Evolutionary conservation across 2,888 invertebrate genomes (phyloP), one percentile per base, ranked within the genome.

Genomic region (Chrysomela aeneicollis): DNA sequence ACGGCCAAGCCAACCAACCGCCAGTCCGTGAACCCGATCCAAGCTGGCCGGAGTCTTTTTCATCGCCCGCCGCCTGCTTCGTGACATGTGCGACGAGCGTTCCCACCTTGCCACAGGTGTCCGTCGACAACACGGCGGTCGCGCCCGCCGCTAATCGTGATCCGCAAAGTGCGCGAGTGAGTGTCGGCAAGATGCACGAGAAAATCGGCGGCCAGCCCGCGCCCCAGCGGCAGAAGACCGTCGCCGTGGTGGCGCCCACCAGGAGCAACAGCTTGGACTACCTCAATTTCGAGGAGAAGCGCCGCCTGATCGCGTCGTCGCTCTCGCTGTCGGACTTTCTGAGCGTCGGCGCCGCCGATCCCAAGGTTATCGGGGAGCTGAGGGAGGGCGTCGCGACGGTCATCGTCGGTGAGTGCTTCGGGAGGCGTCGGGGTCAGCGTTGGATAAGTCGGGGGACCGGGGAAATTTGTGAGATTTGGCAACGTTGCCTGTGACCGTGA

Each of bases 201-300:
- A 77, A 78, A 64, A 76, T 74, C 63, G 71, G 68, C 17, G 69
- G 61, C 64, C 74, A 66, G 54, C 66, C 66, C 15, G 64, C 72
- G 26, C 67, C 69, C 12, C 64, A 70, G 37, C 79, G 80, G 72
- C 77, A 78, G 76, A 89, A 88, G 73, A 88, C 87, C 17, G 88
- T 89, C 64, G 89, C 90, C 59, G 89, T 90, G 26, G 89, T 90
- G 30, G 87, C 88, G 30, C 90, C 90, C 0, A 90, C 90, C 76
- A 84, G 92, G 77, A 93, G 93, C 84, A 92, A 90, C 83, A 93
- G 93, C 79, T 87, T 94, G 86, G 94, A 94, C 86, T 92, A 93
- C 85, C 87, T 95, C 63, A 94, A 95, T 85, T 95, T 95, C 82
- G 94, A 94, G 84, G 94, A 95, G 86, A 94, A 94, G 82, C 87